Conservation (phyloP, 2,113 vertebrate genomes). For the Halcyon malimbica region DNA sequence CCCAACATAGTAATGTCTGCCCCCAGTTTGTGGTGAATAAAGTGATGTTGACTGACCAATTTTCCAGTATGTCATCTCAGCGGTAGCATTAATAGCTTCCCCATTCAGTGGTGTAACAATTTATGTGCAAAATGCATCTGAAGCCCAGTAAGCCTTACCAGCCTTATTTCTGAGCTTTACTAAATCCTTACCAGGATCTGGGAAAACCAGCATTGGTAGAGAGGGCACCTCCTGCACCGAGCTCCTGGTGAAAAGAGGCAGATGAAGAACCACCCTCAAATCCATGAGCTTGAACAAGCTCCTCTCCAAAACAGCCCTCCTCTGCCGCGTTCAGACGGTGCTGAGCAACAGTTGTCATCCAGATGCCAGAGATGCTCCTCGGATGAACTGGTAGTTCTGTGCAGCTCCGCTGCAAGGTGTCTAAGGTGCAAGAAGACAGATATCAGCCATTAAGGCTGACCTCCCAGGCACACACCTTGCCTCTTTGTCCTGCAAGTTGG, state of each 20-base stretch:
- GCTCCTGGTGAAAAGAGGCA: not conserved
- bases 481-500: not conserved
- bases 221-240: not conserved
- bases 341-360: not conserved
- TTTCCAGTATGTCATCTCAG: not conserved
- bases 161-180: not conserved
- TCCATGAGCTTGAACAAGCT: not conserved
- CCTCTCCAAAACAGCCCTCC: not conserved
- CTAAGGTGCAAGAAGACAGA: not conserved
- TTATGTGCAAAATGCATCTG: not conserved
- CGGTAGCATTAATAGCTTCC: not conserved
- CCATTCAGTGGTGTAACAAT: accelerated
- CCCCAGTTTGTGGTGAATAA: not conserved
- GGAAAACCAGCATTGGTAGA: not conserved
- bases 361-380: not conserved
- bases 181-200: not conserved
- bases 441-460: accelerated
- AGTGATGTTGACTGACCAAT: not conserved
- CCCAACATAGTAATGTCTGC: not conserved
- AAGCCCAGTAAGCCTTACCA: not conserved
- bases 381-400: not conserved
- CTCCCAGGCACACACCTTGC: not conserved
- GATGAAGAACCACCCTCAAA: not conserved
- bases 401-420: not conserved
- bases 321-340: not conserved